Evolutionary conservation across 1,140 invertebrate species (phyloP), one percentile per base, ranked within the genome.

Genomic region (Drosophila watanabei): DNA sequence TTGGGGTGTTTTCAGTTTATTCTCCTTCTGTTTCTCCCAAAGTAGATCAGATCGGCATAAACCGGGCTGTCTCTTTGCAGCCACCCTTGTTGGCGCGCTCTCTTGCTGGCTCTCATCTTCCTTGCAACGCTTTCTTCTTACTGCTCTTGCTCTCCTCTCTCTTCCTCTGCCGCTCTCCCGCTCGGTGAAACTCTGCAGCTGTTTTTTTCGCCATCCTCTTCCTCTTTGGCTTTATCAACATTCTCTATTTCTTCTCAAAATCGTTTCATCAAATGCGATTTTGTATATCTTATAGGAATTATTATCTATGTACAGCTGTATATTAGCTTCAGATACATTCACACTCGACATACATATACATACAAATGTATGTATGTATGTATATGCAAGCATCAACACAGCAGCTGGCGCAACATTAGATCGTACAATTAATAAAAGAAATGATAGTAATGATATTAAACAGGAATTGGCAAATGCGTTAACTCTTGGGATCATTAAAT

Each of bases 241-340:
- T 64, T 45, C 56, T 43, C 16, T 45, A 11, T 32, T 51, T 63
- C 39, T 57, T 32, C 20, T 16, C 9, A 16, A 16, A 56, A n/a
- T 56, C 28, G 46, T 39, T 24, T 51, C 9, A 56, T 71, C 30
- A 37, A 78, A 61, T 60, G 59, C 43, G 43, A 61, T 70, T 46
- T 69, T 24, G 18, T 82, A 54, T 80, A 75, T 65, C 64, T 70
- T 48, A 56, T 46, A 28, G 30, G 49, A 69, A 62, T 81, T 76
- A 81, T 66, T 66, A 68, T 73, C 62, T 60, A 68, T 71, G 24
- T 56, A 57, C 32, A 61, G 66, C 30, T 65, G n/a, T n/a, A 69
- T 65, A 41, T 69, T 71, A 48, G 64, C 63, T 57, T 57, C 33
- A 56, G 7, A 51, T 39, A 60, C n/a, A 68, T 35, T 41, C 8